These are phyloP conservation scores for Chroicocephalus ridibundus DNA, from an alignment of 2,113 vertebrate genomes.

Conservation along the genomic window DNA sequence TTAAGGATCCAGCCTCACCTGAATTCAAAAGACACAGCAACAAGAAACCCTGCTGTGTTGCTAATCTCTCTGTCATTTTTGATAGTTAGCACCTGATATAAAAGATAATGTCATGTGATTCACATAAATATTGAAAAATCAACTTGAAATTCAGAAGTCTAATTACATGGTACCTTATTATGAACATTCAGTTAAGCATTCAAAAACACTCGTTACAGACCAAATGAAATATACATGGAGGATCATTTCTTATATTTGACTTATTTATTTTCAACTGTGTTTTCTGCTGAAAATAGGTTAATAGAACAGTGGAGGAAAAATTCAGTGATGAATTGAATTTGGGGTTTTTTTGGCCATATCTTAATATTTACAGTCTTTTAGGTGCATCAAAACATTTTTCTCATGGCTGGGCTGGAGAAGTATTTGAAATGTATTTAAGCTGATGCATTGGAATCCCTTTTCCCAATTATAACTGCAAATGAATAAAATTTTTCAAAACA, in stretches of 20 bases:
- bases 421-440: not conserved
- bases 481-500: not conserved
- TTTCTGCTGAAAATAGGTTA: not conserved
- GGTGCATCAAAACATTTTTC: not conserved
- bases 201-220: not conserved
- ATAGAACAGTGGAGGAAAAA: not conserved
- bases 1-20: not conserved
- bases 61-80: not conserved
- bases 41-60: not conserved
- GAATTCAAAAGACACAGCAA: not conserved
- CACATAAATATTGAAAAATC: not conserved
- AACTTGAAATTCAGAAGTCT: not conserved
- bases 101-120: not conserved
- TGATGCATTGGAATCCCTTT: not conserved
- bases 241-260: not conserved
- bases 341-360: not conserved
- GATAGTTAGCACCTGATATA: not conserved
- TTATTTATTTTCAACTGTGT: not conserved
- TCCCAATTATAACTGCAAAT: not conserved
- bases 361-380: not conserved
- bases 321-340: not conserved
- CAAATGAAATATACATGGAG: not conserved
- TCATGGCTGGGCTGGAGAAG: not conserved
- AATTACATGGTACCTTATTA: not conserved
- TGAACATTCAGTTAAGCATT: not conserved